These are phyloP conservation scores for Amiota mariae DNA, from an alignment of 2,888 invertebrate species.

Conservation along the genomic window DNA sequence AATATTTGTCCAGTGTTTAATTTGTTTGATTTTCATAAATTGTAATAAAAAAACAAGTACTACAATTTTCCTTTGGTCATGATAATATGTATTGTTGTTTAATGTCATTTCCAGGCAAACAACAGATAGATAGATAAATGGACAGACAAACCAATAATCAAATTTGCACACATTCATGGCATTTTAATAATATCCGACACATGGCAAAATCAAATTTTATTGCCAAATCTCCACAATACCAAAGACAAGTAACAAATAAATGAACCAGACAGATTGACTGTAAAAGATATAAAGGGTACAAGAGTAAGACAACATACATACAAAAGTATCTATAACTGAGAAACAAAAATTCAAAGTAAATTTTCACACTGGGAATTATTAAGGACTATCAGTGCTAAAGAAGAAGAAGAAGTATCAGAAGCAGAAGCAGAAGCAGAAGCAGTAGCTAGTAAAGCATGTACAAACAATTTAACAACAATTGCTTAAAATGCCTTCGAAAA, in stretches of 20 bases:
- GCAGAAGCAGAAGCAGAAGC: too few relatives aligned
- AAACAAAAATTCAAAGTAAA: neutral
- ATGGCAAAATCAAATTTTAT: neutral
- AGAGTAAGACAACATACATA: neutral
- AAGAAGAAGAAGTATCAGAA: too few relatives aligned
- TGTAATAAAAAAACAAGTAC: too few relatives aligned
- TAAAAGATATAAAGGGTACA: neutral
- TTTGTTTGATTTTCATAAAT: too few relatives aligned
- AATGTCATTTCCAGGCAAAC: too few relatives aligned
- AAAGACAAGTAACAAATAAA: neutral
- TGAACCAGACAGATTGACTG: neutral
- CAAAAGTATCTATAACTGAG: neutral
- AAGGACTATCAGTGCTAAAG: constrained; percentile 1
- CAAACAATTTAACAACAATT: constrained; percentile 21
- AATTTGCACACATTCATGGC: too few relatives aligned
- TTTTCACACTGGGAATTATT: constrained; percentile 23
- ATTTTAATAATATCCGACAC: constrained; percentile 16
- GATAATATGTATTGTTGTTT: too few relatives aligned
- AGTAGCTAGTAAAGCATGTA: neutral
- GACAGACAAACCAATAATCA: too few relatives aligned
- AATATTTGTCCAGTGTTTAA: too few relatives aligned
- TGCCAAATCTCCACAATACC: neutral
- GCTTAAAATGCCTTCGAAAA: neutral
- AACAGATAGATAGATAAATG: too few relatives aligned
- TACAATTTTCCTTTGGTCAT: too few relatives aligned